Conservation (phyloP, 2,113 vertebrate genomes). For the Dendropsophus ebraccatus region DNA sequence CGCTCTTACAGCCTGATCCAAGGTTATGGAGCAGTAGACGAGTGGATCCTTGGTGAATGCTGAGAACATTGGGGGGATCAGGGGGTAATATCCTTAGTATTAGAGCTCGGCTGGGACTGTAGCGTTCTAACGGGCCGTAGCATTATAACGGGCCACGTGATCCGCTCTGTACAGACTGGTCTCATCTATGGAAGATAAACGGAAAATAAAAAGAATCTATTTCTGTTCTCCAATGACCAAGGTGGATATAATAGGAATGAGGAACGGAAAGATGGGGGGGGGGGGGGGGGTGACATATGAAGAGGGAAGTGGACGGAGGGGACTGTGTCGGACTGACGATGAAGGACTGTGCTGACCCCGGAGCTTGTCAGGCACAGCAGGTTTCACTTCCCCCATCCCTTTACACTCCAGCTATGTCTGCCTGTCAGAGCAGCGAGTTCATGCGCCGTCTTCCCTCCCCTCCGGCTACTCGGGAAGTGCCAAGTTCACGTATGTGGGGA, state of each 20-base stretch:
- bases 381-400: background rate
- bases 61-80: background rate
- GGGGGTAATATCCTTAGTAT: too few species aligned
- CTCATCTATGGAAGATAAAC: background rate
- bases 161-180: background rate
- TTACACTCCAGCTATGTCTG: background rate
- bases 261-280: background rate
- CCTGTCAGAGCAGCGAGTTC: background rate
- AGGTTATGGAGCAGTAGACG: too few species aligned
- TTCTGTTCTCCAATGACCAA: background rate
- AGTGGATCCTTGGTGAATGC: too few species aligned
- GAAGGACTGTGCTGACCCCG: too few species aligned
- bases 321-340: background rate
- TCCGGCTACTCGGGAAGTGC: background rate
- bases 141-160: background rate
- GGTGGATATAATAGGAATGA: conserved; percentile 6
- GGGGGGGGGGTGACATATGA: background rate
- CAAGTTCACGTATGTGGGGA: background rate
- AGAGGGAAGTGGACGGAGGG: conserved; percentile 7
- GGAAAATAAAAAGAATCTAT: background rate
- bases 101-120: too few species aligned
- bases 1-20: too few species aligned
- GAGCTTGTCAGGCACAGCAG: background rate
- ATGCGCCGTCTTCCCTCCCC: background rate
- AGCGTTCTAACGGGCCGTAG: too few species aligned